Conservation (phyloP, 2,888 invertebrate genomes). For the Eristalis pertinax region DNA sequence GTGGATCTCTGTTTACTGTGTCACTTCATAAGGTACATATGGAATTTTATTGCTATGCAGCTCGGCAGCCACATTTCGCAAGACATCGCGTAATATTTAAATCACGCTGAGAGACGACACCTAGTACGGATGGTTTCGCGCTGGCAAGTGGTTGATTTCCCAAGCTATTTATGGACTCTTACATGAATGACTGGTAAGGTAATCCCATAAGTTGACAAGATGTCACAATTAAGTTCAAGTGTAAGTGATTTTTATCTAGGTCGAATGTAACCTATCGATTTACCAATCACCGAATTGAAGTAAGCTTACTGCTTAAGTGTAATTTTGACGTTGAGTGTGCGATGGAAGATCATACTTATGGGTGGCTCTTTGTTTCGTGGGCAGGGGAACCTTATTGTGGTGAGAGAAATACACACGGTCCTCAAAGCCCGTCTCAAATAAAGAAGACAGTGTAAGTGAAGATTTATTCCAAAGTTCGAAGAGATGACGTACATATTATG, state of each 20-base stretch:
- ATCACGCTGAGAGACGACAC: neutral
- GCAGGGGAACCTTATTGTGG: too few species aligned
- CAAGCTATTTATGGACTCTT: neutral
- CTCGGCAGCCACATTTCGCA: neutral
- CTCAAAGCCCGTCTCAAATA: too few species aligned
- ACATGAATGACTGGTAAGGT: neutral
- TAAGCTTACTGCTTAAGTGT: neutral
- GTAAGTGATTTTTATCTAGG: conserved; percentile 10
- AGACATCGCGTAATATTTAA: neutral
- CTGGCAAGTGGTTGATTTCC: neutral
- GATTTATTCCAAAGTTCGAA: too few species aligned
- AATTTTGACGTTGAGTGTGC: neutral
- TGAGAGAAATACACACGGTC: too few species aligned
- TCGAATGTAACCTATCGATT: conserved; percentile 23
- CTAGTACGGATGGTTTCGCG: neutral
- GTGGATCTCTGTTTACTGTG: conserved; percentile 14
- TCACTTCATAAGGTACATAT: neutral
- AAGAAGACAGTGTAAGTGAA: too few species aligned
- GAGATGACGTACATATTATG: too few species aligned
- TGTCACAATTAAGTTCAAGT: conserved; percentile 26
- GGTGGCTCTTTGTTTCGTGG: neutral
- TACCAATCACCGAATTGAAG: conserved; percentile 6
- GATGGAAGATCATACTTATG: neutral
- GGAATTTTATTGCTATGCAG: neutral
- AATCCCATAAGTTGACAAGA: conserved; percentile 5